These are phyloP conservation scores for Carduelis carduelis DNA, from an alignment of 2,797 vertebrate genomes.

Conservation along the genomic window DNA sequence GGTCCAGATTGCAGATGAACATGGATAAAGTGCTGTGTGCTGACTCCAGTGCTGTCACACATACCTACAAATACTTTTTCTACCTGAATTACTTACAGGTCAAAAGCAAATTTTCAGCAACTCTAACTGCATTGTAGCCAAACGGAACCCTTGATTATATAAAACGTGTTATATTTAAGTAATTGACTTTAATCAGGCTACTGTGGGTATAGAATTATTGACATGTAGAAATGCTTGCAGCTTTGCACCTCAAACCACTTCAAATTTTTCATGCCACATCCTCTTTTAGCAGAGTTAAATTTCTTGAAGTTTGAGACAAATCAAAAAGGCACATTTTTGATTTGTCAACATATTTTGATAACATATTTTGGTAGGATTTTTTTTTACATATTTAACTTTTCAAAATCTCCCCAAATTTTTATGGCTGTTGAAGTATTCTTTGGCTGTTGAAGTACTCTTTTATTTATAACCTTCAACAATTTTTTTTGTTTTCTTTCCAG, in stretches of 20 bases:
- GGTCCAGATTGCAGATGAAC: neutral
- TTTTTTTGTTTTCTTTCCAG: neutral
- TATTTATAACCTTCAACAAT: neutral
- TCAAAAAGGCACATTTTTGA: neutral
- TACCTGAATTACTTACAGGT: neutral
- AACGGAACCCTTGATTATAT: neutral
- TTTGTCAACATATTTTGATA: neutral
- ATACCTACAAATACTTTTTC: neutral
- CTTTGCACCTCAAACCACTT: constrained; percentile 25
- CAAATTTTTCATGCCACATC: constrained; percentile 33
- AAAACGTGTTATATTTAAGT: neutral
- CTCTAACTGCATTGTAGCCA: neutral
- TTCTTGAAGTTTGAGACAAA: neutral
- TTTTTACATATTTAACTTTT: neutral
- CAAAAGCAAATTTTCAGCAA: neutral
- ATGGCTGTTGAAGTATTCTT: neutral
- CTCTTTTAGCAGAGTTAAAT: neutral
- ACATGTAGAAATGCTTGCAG: neutral
- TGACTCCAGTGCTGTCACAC: rapidly evolving
- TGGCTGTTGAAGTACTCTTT: neutral
- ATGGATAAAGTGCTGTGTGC: rapidly evolving
- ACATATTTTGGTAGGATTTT: neutral
- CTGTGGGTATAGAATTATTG: neutral
- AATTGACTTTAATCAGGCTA: neutral
- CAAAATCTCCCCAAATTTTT: neutral